Base-by-base conservation (phyloP, 2,888 invertebrate genomes). In the Lottia scabra region DNA sequence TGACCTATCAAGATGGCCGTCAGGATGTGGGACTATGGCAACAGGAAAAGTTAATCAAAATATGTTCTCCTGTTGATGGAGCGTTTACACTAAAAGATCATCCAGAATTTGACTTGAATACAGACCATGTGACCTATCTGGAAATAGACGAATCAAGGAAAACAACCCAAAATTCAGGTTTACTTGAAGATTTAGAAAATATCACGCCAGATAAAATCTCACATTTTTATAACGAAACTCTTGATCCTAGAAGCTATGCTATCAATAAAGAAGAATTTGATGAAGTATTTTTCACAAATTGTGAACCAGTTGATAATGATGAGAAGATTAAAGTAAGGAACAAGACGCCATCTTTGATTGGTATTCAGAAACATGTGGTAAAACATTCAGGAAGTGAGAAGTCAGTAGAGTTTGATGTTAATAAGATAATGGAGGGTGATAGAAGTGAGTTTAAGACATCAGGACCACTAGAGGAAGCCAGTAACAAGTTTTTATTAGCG, bases 1-100 rank as follows among this genome's bases (percentile, higher is more conserved):
- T 87, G 63, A 85, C 85, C 0, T 88, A 89, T 76, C 72, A 77
- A n/a, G 83, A 87, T 71, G 84, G 83, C 8, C 78, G 74, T 6
- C 87, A 88, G 70, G 89, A 89, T 77, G 87, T 89, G 0, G 89
- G 89, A 1, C 78, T 88, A 43, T 89, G 89, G 89, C 83, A 80
- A 46, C 84, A 87, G 6, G 87, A 89, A 72, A 83, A 85, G 65
- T 78, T 89, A 2, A 76, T 87, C 64, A 85, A 85, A 75, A 78
- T 89, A 26, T 84, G 86, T 68, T 80, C 83, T 6, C 65, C 78
- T 0, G 76, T 86, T 6, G 67, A 76, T 8, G 82, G 80, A 2
- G 85, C 85, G 15, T 89, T 89, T 76, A 81, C 85, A 16, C 82
- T 89, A 78, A 81, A 66, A 16, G 75, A 87, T 38, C 84, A 87